Evolutionary conservation across 2,888 invertebrate genomes (phyloP), one percentile per base, ranked within the genome.

Genomic region (Clostera curtula): DNA sequence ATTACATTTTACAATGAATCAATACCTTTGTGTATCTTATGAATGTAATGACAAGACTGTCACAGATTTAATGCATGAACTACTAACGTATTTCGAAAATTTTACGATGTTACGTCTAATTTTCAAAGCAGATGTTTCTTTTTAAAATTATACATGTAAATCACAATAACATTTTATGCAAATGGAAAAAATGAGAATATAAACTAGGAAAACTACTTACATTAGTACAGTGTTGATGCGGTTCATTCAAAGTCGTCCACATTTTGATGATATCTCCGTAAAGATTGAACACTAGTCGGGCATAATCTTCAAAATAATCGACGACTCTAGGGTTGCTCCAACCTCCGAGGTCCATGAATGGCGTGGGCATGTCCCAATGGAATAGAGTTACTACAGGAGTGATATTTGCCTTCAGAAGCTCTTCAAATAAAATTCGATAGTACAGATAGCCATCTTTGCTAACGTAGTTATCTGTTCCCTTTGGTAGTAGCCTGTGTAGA

Each of bases 221-320:
- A 29, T 72, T 68, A 43, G 58, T 65, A 43, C 86, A 86, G 43
- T 85, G 82, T 32, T 83, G 72, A 43, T 82, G 85, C 0, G 92
- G 91, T 52, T 93, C 93, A 50, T 93, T 93, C 41, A 93, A 85
- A 1, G 93, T 93, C 0, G 90, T 88, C 93, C 93, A 93, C 18
- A 84, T 70, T 60, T 86, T 88, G 5, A 91, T 86, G 25, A 88
- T 71, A 52, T 88, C 87, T 0, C 90, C 91, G 29, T 85, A 90
- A 41, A 87, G 63, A 19, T 77, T 76, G 40, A 89, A 87, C 7
- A 86, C 74, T 1, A 86, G 61, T 29, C 75, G 57, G 0, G 87
- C 87, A 40, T 86, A 88, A 41, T 87, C 85, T 39, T 69, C 82
- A 35, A 84, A 87, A 49, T 82, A 85, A 30, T 85, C 80, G 1